Evolutionary conservation across 2,797 vertebrate genomes (phyloP).

Genomic region (Onychomys leucogaster): DNA sequence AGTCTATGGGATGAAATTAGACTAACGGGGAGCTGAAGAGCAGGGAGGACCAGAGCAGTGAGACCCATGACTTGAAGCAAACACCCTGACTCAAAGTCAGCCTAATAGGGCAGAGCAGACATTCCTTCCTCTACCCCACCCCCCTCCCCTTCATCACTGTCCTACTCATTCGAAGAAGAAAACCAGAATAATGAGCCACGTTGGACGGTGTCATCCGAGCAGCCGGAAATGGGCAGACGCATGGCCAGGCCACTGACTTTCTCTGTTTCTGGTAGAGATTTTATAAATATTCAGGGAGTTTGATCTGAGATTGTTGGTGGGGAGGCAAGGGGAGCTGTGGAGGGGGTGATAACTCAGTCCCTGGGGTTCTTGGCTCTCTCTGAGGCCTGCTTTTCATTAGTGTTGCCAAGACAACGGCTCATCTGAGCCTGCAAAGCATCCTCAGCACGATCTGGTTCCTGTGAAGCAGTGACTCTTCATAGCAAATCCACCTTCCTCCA

Average conservation of each 20-base stretch:
- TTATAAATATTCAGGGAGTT: slow-evolving; percentile 85
- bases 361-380: slow-evolving; percentile 78
- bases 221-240: slow-evolving; percentile 79
- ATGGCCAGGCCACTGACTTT: slow-evolving; percentile 76
- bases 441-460: slow-evolving; percentile 81
- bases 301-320: slow-evolving; percentile 74
- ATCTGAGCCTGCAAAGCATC: slow-evolving; percentile 87
- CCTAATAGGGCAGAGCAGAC: slow-evolving; percentile 22
- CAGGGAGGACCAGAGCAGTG: not conserved
- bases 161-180: slow-evolving; percentile 61
- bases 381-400: slow-evolving; percentile 89
- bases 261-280: slow-evolving; percentile 85
- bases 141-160: not conserved
- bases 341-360: slow-evolving; percentile 83
- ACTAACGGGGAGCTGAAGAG: not conserved
- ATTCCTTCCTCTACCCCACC: not conserved
- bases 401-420: slow-evolving; percentile 86
- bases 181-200: slow-evolving; percentile 70
- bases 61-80: slow-evolving; percentile 74
- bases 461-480: slow-evolving; percentile 80
- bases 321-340: slow-evolving; percentile 65
- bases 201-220: slow-evolving; percentile 60
- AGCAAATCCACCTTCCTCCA: slow-evolving; percentile 83
- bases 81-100: slow-evolving; percentile 20
- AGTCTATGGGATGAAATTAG: not conserved